Evolutionary conservation across 2,797 vertebrate genomes (phyloP), one percentile per base, ranked within the genome.

Genomic region (Epinephelus malabaricus): DNA sequence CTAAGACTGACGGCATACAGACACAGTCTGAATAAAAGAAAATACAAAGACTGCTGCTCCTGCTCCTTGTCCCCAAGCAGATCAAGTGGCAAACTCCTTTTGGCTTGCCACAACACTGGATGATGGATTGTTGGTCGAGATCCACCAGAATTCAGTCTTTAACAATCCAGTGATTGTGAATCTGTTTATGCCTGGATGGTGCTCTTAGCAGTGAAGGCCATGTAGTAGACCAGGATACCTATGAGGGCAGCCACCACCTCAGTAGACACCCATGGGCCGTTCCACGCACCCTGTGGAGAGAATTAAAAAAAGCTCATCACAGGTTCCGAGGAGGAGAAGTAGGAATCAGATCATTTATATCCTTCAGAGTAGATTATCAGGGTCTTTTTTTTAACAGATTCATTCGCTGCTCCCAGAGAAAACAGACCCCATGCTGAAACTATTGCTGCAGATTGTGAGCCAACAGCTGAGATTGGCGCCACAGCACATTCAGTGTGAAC

Each of bases 231-330:
- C 60, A 97, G 65, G 73, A 98, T 94, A 21, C 97, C 97, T 0
- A 98, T 93, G 5, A 93, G 93, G 3, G 95, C 97, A 0, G 97
- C 97, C 85, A 98, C 89, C 18, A 98, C 96, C 85, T 98, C 97
- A 0, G 97, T 97, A 19, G 97, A 96, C 68, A 98, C 97, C 97
- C 97, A 98, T 1, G 97, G 97, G 55, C 97, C 97, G 0, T 55
- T 98, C 97, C 97, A 98, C 1, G 96, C 96, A 59, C 97, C 97
- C 97, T 97, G 89, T 0, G 67, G 76, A 23, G 25, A 89, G 6
- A 46, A 17, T 0, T 15, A 27, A 45, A 51, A 43, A 38, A n/a
- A n/a, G 3, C 11, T 70, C 0, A 60, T 27, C 40, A 73, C 7
- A 46, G 34, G 21, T 59, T 73, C 14, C 3, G 23, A 55, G 0